Percentiles rank a stretch among this genome's conserved stretches.
Evolutionary conservation across 2,113 vertebrate genomes (phyloP).

Genomic region (Melanocharis versteri): DNA sequence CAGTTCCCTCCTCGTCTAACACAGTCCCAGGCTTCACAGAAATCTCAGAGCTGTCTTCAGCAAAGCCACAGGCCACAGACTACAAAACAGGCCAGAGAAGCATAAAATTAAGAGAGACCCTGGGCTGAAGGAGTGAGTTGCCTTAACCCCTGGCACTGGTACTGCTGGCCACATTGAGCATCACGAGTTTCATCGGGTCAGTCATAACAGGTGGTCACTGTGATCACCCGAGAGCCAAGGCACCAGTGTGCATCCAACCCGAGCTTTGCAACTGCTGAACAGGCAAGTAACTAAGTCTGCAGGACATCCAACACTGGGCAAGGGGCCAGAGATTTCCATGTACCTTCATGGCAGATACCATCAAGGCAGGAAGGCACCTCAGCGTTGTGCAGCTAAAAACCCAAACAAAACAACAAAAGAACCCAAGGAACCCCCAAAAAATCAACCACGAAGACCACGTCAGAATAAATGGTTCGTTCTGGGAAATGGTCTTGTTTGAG

Average conservation of each 20-base stretch:
- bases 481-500: background rate
- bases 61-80: background rate
- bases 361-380: background rate
- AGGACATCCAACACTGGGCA: background rate
- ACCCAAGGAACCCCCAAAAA: background rate
- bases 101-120: background rate
- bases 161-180: accelerated
- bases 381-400: background rate
- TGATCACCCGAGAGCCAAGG: background rate
- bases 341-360: no score
- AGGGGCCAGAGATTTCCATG: background rate
- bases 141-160: background rate
- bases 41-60: background rate
- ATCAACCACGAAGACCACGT: accelerated
- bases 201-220: accelerated
- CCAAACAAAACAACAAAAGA: background rate
- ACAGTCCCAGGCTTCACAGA: accelerated
- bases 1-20: background rate
- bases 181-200: accelerated
- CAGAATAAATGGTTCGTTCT: background rate
- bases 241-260: background rate
- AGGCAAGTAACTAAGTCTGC: background rate
- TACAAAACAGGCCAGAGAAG: background rate
- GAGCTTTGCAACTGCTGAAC: background rate
- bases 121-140: background rate